These are phyloP conservation scores for Leptopilina boulardi DNA, from an alignment of 1,140 invertebrate genomes.

Conservation along the genomic window DNA sequence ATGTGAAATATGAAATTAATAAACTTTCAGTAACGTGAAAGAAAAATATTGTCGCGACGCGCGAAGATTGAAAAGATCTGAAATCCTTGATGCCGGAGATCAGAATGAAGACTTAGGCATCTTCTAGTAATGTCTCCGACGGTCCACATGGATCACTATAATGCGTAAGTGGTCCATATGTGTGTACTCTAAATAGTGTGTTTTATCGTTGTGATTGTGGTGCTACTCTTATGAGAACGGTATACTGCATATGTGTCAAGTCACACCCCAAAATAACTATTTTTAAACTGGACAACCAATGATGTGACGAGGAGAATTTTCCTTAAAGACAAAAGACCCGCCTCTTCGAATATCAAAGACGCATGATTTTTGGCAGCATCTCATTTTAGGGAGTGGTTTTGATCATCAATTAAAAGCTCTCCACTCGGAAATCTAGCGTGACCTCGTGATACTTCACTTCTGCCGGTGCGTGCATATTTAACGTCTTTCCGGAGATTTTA, in stretches of 20 bases:
- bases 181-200: conserved; percentile 26
- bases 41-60: no score
- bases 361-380: conserved; percentile 56
- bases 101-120: conserved; percentile 63
- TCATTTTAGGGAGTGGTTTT: conserved; percentile 66
- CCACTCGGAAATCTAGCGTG: conserved; percentile 37
- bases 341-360: conserved; percentile 60
- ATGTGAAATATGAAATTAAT: no score
- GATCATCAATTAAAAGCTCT: conserved; percentile 57
- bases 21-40: no score
- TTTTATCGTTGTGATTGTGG: conserved; percentile 45
- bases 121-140: conserved; percentile 52
- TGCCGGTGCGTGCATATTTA: not conserved
- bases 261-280: conserved; percentile 70
- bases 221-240: conserved; percentile 46
- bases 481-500: conserved; percentile 48
- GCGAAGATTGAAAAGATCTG: conserved; percentile 54
- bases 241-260: conserved; percentile 59
- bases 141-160: conserved; percentile 59
- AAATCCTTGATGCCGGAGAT: conserved; percentile 67
- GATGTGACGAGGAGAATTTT: conserved; percentile 58
- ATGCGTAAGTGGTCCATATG: conserved; percentile 26
- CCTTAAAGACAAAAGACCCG: conserved; percentile 58
- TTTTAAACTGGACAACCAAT: conserved; percentile 70
- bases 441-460: conserved; percentile 36